These are phyloP conservation scores for Oreochromis niloticus DNA, from an alignment of 2,113 vertebrate species.

Conservation along the genomic window DNA sequence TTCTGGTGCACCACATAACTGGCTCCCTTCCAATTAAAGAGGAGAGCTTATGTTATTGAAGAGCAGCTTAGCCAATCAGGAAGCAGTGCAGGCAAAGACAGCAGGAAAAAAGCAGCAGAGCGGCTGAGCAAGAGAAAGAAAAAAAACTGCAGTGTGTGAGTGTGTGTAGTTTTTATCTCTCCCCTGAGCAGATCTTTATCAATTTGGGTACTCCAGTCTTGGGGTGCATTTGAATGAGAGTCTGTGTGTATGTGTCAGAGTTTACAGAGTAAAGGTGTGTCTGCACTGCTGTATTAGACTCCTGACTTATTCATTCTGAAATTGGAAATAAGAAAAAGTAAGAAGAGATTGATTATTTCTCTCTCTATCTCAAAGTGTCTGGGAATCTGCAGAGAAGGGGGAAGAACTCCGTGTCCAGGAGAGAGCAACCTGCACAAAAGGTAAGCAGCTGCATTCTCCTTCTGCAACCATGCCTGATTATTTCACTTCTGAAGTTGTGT, in stretches of 20 bases:
- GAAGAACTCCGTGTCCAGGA: constrained; percentile 26
- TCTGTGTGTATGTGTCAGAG: constrained; percentile 48
- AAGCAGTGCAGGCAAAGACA: constrained; percentile 56
- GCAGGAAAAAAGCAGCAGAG: constrained; percentile 60
- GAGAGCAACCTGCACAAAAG: constrained; percentile 40
- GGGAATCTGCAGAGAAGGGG: constrained; percentile 34
- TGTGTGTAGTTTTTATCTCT: constrained; percentile 68
- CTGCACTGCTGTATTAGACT: constrained; percentile 12
- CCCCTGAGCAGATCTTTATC: constrained; percentile 69
- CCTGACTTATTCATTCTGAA: constrained; percentile 47
- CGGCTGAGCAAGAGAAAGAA: constrained; percentile 62
- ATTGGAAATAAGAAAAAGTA: constrained; percentile 65
- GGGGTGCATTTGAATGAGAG: constrained; percentile 47
- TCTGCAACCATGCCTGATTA: not conserved
- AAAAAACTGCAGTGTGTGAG: constrained; percentile 65
- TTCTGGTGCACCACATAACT: constrained; percentile 63
- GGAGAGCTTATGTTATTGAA: constrained; percentile 73
- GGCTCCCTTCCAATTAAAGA: constrained; percentile 69
- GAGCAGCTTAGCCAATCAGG: constrained; percentile 68
- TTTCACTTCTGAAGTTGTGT: constrained; percentile 40
- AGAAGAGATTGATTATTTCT: constrained; percentile 55
- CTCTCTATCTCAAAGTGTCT: constrained; percentile 72
- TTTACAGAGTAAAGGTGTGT: constrained; percentile 62
- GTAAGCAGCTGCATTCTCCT: constrained; percentile 34
- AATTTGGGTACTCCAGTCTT: constrained; percentile 59